These are phyloP conservation scores for Numenius arquata DNA, from an alignment of 2,113 vertebrate genomes.

Conservation along the genomic window DNA sequence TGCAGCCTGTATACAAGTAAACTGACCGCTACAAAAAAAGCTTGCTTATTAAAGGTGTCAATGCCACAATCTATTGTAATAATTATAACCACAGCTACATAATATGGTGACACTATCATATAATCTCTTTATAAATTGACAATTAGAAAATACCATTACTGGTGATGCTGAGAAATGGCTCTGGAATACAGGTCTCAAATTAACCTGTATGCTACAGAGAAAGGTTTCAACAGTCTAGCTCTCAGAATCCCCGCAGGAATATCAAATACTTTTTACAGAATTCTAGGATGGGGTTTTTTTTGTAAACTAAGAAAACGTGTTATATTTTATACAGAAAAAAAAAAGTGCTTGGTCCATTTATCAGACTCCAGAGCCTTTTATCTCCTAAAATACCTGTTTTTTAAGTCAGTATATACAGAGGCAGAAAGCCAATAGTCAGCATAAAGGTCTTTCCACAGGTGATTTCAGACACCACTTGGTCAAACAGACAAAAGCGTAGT, in stretches of 20 bases:
- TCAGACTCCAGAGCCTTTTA: neutral
- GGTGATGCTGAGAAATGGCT: neutral
- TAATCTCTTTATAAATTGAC: neutral
- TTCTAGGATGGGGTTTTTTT: neutral
- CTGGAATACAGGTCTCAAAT: neutral
- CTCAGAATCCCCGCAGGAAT: neutral
- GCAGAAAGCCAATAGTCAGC: neutral
- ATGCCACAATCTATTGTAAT: neutral
- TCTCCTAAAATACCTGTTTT: neutral
- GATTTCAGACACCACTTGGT: neutral
- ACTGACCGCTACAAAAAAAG: neutral
- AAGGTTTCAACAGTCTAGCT: neutral
- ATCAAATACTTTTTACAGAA: neutral
- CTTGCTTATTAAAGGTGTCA: neutral
- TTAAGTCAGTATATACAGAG: neutral
- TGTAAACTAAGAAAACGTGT: neutral
- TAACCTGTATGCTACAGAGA: neutral
- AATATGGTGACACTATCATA: neutral
- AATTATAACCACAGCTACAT: neutral
- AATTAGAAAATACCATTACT: neutral
- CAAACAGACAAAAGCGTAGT: neutral
- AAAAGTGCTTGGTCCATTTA: neutral
- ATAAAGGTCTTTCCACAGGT: neutral
- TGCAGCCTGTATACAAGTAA: neutral
- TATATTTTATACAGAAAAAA: neutral